A percentile compares a stretch with the other conserved stretches of the same genome.
phyloP scores from a whole-genome alignment of 2,888 invertebrate species.

The Meghimatium bilineatum region DNA sequence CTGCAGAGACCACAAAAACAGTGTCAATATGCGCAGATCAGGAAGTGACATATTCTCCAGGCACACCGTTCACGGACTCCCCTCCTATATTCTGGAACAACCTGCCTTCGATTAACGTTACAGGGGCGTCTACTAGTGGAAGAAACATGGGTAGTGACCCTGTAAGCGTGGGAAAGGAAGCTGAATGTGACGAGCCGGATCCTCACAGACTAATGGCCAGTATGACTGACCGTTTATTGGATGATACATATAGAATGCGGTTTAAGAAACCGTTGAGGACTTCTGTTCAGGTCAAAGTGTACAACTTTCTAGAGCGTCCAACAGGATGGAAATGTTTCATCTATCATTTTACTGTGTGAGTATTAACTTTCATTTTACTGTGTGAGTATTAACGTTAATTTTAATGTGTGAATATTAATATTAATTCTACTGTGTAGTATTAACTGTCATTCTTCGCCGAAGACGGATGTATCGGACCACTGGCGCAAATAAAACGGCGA shows the following conservation, averaged over 20 bases:
- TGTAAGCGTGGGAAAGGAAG: slow-evolving; percentile 9
- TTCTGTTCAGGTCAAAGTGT: slow-evolving; percentile 84
- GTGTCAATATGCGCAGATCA: slow-evolving; percentile 2
- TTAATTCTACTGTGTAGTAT: no score
- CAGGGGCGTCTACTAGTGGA: not conserved
- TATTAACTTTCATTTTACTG: no score
- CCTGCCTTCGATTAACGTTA: not conserved
- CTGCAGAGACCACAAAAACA: not conserved
- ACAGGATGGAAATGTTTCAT: slow-evolving; percentile 89
- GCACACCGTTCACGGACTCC: not conserved
- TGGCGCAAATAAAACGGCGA: no score
- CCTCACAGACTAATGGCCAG: not conserved
- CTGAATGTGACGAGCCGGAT: slow-evolving; percentile 18
- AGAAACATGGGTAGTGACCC: not conserved
- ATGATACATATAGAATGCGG: slow-evolving; percentile 45
- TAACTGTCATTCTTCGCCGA: no score
- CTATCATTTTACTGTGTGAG: slow-evolving; percentile 90
- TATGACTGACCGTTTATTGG: slow-evolving; percentile 39
- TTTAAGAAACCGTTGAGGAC: slow-evolving; percentile 42
- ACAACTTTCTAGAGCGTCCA: slow-evolving; percentile 89
- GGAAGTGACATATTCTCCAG: not conserved
- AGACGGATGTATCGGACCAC: no score
- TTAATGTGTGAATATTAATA: no score
- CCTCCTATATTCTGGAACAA: not conserved
- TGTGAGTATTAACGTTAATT: no score